Conservation (phyloP, 2,797 vertebrate species). For the Urosaurus nigricauda region DNA sequence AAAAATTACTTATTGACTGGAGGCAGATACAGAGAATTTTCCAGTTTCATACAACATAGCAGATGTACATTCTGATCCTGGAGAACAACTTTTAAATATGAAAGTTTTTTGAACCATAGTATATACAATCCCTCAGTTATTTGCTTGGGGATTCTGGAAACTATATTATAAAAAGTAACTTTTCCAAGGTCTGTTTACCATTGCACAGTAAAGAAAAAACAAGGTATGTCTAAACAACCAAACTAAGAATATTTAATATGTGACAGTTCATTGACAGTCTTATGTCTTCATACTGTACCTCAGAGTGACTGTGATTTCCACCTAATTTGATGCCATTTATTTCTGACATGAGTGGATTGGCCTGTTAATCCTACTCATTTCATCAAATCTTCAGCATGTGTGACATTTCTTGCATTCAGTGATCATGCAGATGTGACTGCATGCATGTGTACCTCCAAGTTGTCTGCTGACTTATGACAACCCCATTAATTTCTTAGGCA, state of each 20-base stretch:
- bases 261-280: not conserved
- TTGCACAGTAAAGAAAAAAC: too few species aligned
- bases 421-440: not conserved
- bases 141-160: not conserved
- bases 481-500: too few species aligned
- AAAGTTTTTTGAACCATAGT: not conserved
- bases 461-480: too few species aligned
- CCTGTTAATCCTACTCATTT: not conserved
- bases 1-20: slow-evolving; percentile 3
- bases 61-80: not conserved
- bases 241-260: not conserved
- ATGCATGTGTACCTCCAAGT: too few species aligned
- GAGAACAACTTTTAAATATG: not conserved
- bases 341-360: not conserved
- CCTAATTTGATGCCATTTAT: not conserved
- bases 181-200: not conserved
- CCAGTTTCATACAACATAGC: not conserved
- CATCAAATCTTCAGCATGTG: not conserved
- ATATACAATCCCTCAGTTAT: not conserved
- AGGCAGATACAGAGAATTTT: not conserved
- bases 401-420: not conserved
- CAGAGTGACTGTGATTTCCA: not conserved
- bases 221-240: not conserved
- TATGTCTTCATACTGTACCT: not conserved
- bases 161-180: not conserved